phyloP scores from a whole-genome alignment of 2,888 invertebrate genomes.

The Sclerodermus sp. region DNA sequence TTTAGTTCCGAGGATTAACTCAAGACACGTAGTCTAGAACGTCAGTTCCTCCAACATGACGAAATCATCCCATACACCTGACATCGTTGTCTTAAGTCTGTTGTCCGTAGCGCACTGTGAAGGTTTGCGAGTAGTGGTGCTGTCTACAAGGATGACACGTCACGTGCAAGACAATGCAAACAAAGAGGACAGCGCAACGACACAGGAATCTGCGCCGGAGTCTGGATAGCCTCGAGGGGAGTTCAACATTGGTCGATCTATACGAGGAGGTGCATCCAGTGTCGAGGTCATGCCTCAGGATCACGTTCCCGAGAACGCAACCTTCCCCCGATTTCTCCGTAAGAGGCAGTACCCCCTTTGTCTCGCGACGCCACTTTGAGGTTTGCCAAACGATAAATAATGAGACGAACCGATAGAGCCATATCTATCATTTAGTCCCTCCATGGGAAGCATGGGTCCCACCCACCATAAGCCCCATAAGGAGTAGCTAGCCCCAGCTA shows the following conservation, averaged over 20 bases:
- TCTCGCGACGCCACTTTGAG: background rate
- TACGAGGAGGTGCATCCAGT: background rate
- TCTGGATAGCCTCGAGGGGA: background rate
- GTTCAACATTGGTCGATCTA: background rate
- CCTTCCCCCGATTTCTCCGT: slow-evolving; percentile 1
- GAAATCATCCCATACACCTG: background rate
- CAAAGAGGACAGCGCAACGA: slow-evolving; percentile 1
- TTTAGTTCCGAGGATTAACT: too few relatives aligned
- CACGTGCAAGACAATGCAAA: slow-evolving; percentile 6
- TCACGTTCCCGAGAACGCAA: slow-evolving; percentile 3
- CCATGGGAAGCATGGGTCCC: too few relatives aligned
- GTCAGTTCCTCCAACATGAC: too few relatives aligned
- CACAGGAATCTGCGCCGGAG: background rate
- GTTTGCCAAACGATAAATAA: too few relatives aligned
- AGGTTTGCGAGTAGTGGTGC: background rate
- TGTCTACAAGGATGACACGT: slow-evolving; percentile 7
- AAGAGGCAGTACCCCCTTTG: background rate
- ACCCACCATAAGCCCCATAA: too few relatives aligned
- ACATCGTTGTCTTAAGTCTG: background rate
- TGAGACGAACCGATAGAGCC: too few relatives aligned
- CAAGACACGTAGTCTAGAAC: too few relatives aligned
- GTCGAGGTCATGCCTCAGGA: background rate
- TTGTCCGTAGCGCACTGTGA: background rate
- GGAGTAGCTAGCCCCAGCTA: too few relatives aligned
- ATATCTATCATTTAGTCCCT: too few relatives aligned